These are phyloP conservation scores for Peromyscus nudipes DNA, from an alignment of 2,797 vertebrate genomes.

Conservation along the genomic window DNA sequence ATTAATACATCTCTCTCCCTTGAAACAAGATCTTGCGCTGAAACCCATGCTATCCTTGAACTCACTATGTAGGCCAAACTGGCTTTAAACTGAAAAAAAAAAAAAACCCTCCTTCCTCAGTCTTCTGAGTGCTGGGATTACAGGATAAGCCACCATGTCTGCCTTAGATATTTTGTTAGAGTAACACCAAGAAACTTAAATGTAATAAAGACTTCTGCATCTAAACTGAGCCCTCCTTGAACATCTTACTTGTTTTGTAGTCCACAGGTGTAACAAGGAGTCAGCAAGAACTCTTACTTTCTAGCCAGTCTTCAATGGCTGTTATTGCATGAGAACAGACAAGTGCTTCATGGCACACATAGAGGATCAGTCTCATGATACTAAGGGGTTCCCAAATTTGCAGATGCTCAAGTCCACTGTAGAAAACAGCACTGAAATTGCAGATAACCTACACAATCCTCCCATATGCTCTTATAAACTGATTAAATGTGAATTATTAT, in stretches of 20 bases:
- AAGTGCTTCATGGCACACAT: too few species aligned
- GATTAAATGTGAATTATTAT: not conserved
- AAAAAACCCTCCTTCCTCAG: not conserved
- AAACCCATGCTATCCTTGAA: not conserved
- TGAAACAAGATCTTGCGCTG: not conserved
- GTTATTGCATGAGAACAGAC: not conserved
- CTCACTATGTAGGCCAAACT: not conserved
- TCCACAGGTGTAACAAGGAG: not conserved
- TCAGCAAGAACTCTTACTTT: not conserved
- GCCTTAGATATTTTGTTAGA: not conserved
- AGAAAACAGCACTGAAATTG: not conserved
- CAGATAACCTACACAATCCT: not conserved
- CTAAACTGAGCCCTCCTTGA: not conserved
- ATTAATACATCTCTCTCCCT: conserved; percentile 14
- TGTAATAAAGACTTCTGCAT: not conserved
- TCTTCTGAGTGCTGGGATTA: not conserved
- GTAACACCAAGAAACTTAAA: not conserved
- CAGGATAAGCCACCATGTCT: not conserved
- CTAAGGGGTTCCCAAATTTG: not conserved
- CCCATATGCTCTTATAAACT: not conserved
- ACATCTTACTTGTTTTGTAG: not conserved
- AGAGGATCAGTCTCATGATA: not conserved
- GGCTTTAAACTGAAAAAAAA: not conserved
- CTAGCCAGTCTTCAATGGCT: not conserved
- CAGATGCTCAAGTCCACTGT: not conserved